Percentiles rank a stretch among this genome's conserved stretches.
These are phyloP conservation scores for Menidia beryllina DNA, from an alignment of 2,113 vertebrate species.

Conservation along the genomic window DNA sequence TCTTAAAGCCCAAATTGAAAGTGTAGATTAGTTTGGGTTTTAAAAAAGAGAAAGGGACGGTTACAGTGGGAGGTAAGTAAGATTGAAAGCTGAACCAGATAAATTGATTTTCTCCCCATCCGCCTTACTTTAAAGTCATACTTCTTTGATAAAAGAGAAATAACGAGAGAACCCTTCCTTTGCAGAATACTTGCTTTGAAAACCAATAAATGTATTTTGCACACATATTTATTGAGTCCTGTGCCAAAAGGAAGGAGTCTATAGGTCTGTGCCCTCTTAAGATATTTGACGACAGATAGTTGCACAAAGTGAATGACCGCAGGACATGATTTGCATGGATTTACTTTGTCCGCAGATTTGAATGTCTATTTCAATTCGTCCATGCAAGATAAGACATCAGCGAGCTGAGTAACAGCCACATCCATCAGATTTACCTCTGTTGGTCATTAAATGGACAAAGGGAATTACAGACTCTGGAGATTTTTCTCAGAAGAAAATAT, in stretches of 20 bases:
- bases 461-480: constrained; percentile 25
- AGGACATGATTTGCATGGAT: too few relatives aligned
- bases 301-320: too few relatives aligned
- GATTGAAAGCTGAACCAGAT: constrained; percentile 9
- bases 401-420: too few relatives aligned
- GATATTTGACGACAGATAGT: too few relatives aligned
- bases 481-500: constrained; percentile 21
- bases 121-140: neutral
- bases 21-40: constrained; percentile 27
- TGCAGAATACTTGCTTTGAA: constrained; percentile 7
- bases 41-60: constrained; percentile 1
- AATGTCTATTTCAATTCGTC: constrained; percentile 13
- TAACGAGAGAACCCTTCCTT: too few relatives aligned
- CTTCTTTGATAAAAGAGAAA: constrained; percentile 14
- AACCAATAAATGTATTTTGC: constrained; percentile 18
- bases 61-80: constrained; percentile 5
- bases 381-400: neutral
- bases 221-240: too few relatives aligned
- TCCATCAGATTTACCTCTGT: too few relatives aligned
- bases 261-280: too few relatives aligned
- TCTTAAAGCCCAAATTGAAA: constrained; percentile 24
- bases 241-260: too few relatives aligned
- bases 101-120: constrained; percentile 2
- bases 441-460: constrained; percentile 8
- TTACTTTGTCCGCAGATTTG: too few relatives aligned